A percentile compares a stretch with the other conserved stretches of the same genome.
phyloP scores from a whole-genome alignment of 2,113 vertebrate genomes.

The Myotis yumanensis region DNA sequence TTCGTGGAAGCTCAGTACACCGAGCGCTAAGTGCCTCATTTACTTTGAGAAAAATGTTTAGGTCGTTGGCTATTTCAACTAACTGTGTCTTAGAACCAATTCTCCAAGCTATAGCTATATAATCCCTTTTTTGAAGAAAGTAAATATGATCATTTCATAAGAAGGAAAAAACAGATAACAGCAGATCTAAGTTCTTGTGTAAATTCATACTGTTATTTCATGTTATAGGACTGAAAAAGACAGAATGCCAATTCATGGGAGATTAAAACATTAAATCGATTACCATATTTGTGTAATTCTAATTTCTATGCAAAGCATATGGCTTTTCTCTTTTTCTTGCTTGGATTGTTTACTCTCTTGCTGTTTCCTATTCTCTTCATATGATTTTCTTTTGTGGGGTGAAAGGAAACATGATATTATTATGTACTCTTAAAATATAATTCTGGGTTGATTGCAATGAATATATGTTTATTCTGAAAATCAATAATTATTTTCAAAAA shows the following conservation, averaged over 20 bases:
- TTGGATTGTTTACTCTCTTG: constrained; percentile 46
- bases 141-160: background rate
- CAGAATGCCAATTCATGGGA: background rate
- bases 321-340: constrained; percentile 49
- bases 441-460: background rate
- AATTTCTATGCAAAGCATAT: constrained; percentile 29
- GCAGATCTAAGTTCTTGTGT: background rate
- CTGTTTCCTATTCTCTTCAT: background rate
- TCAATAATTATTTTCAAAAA: constrained; percentile 62
- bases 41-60: constrained; percentile 14
- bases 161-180: background rate
- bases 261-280: constrained; percentile 38
- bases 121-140: background rate
- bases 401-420: background rate
- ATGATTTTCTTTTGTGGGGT: constrained; percentile 17
- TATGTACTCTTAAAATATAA: constrained; percentile 41
- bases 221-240: background rate
- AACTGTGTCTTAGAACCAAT: background rate
- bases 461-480: constrained; percentile 29
- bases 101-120: background rate
- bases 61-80: background rate
- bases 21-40: background rate
- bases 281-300: background rate
- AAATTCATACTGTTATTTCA: background rate
- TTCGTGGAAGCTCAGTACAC: background rate